Evolutionary conservation across 2,888 invertebrate genomes (phyloP), one percentile per base, ranked within the genome.

Genomic region (Mycalesis mineus): DNA sequence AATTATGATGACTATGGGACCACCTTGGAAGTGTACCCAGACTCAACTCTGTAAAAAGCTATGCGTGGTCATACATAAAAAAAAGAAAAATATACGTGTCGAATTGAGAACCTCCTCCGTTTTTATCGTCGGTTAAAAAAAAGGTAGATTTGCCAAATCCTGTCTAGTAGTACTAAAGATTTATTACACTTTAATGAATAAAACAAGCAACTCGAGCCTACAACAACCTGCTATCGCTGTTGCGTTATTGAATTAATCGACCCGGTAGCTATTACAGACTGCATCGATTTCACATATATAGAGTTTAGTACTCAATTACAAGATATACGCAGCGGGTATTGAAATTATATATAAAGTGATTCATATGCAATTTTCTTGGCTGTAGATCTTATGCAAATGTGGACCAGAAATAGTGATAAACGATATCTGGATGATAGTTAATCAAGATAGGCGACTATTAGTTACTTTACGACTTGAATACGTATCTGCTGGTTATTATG

Each of bases 341-440:
- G 45, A 59, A 62, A 62, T 62, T 56, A 57, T 40, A 31, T 28
- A 45, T 54, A 44, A 40, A 56, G 31, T 49, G 54, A 57, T 59
- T 50, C 49, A 54, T 59, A 15, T 40, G 55, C 42, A 51, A 59
- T 59, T 55, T 55, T 50, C 50, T 56, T 14, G 42, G 37, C 55
- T 28, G 50, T 39, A 51, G 58, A 45, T 59, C 55, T 59, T 59
- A 55, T 59, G 58, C 37, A 55, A 59, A 59, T 59, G 45, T 33
- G 39, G 9, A 15, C 29, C 47, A 47, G 51, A 40, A 50, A 28
- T 36, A 17, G 51, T 13, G 29, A 51, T 51, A 51, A 31, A 57
- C 41, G 51, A 52, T 33, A 33, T 33, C 52, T n/a, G 40, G 41
- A 40, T 31, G 41, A n/a, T 41, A 41, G 51, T 51, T 41, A 15